Evolutionary conservation across 2,113 vertebrate genomes (phyloP).

Genomic region (human (Homo sapiens)): GRCh38 chr2:238304001-238304500

Average conservation of each 20-base stretch:
- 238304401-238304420: not conserved
- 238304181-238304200: no score
- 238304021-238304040: not conserved
- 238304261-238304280: not conserved
- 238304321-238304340: not conserved
- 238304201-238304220: not conserved
- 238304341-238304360: not conserved
- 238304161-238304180: not conserved
- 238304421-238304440: not conserved
- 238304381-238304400: not conserved
- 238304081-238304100: not conserved
- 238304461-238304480: not conserved
- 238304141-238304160: not conserved
- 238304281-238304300: not conserved
- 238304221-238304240: not conserved
- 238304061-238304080: constrained; percentile 20
- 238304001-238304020: not conserved
- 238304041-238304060: not conserved
- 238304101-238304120: not conserved
- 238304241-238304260: not conserved
- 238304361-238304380: not conserved
- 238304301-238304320: not conserved
- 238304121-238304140: not conserved
- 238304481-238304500: not conserved
- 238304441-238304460: not conserved